Conservation (phyloP, 1,140 invertebrate genomes). For the Penaeus japonicus region DNA sequence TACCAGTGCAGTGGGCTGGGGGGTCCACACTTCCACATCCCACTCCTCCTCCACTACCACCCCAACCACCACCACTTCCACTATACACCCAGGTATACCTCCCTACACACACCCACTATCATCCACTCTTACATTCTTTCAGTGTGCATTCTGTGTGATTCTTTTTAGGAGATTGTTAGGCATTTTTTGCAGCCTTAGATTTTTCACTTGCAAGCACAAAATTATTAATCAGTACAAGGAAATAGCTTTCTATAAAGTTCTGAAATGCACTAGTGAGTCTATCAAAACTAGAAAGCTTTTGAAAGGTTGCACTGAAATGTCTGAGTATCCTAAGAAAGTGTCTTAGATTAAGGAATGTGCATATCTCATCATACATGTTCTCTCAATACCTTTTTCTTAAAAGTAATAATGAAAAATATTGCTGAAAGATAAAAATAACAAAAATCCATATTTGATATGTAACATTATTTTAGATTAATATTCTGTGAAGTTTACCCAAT, state of each 20-base stretch:
- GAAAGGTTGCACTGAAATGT: constrained; percentile 32
- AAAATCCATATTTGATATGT: background rate
- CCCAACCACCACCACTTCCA: constrained; percentile 41
- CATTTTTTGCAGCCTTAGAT: too few species aligned
- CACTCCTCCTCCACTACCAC: constrained; percentile 31
- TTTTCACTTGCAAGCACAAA: too few species aligned
- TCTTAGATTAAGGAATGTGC: constrained; percentile 8
- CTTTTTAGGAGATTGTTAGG: background rate
- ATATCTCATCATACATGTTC: background rate
- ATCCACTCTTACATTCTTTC: constrained; percentile 1
- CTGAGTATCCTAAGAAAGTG: constrained; percentile 4
- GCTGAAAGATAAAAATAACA: too few species aligned
- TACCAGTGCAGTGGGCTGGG: constrained; percentile 49
- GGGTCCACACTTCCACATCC: constrained; percentile 40
- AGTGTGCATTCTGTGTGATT: background rate
- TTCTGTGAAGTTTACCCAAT: constrained; percentile 2
- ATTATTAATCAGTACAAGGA: too few species aligned
- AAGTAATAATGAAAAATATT: too few species aligned
- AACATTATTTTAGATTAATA: background rate
- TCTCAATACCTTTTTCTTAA: background rate
- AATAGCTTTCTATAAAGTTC: too few species aligned
- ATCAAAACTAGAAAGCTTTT: too few species aligned
- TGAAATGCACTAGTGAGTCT: too few species aligned
- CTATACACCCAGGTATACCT: constrained; percentile 41
- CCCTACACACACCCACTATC: constrained; percentile 35